A percentile compares a stretch with the other conserved stretches of the same genome.
phyloP scores from a whole-genome alignment of 2,888 invertebrate species.

The Ornithoptera priamus region DNA sequence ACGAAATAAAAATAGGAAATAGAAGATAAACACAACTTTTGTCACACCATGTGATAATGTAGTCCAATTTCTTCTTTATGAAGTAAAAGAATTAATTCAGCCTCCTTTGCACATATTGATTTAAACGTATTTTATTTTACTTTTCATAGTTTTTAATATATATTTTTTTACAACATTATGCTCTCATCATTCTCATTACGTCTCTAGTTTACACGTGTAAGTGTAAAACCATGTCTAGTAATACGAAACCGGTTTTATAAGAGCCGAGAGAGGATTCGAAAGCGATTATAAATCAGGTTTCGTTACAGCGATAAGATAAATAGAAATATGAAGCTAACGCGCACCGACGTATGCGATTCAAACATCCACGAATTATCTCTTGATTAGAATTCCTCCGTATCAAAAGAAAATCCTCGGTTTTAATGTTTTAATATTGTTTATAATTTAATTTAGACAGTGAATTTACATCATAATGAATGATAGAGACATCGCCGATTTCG shows the following conservation, averaged over 20 bases:
- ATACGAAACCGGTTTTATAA: slow-evolving; percentile 26
- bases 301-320: slow-evolving; percentile 29
- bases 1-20: too few relatives aligned
- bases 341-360: slow-evolving; percentile 8
- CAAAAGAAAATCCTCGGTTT: too few relatives aligned
- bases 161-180: neutral
- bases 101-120: too few relatives aligned
- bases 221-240: slow-evolving; percentile 21
- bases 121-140: too few relatives aligned
- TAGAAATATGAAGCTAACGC: slow-evolving; percentile 23
- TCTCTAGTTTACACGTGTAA: slow-evolving; percentile 23
- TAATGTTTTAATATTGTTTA: too few relatives aligned
- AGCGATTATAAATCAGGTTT: slow-evolving; percentile 30
- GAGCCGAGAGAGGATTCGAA: slow-evolving; percentile 14
- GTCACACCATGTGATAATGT: too few relatives aligned
- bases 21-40: too few relatives aligned
- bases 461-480: too few relatives aligned
- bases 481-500: too few relatives aligned
- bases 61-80: too few relatives aligned
- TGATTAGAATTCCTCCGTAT: slow-evolving; percentile 7
- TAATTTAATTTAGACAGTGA: too few relatives aligned
- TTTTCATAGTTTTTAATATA: neutral
- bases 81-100: too few relatives aligned
- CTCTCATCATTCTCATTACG: slow-evolving; percentile 9
- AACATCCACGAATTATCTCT: slow-evolving; percentile 8